phyloP scores from a whole-genome alignment of 2,797 vertebrate genomes.

The Girardinus metallicus region DNA sequence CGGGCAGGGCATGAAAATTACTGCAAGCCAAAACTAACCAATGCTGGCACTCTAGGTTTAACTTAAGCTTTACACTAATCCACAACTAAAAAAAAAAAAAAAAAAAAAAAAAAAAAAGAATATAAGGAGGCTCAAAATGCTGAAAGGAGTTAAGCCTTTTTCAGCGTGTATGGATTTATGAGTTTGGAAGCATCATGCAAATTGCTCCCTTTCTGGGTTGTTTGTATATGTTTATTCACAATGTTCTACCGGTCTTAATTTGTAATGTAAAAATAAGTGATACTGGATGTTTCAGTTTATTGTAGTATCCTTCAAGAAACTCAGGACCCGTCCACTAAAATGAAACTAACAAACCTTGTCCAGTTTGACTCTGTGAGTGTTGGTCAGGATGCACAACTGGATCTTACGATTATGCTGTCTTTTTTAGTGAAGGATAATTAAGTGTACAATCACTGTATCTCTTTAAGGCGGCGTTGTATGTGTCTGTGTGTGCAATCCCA shows the following conservation, averaged over 20 bases:
- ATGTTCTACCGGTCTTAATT: no score
- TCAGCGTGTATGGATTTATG: slow-evolving; percentile 16
- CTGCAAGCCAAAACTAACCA: slow-evolving; percentile 65
- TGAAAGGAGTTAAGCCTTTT: slow-evolving; percentile 38
- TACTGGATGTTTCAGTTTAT: not conserved
- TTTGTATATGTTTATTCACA: not conserved
- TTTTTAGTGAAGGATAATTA: no score
- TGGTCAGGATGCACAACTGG: no score
- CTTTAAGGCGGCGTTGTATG: no score
- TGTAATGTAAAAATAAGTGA: not conserved
- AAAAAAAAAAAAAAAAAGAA: slow-evolving; percentile 18
- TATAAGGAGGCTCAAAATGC: slow-evolving; percentile 23
- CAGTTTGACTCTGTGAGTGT: not conserved
- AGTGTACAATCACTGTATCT: no score
- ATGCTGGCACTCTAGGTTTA: slow-evolving; percentile 51
- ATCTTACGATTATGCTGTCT: no score
- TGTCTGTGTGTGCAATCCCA: no score
- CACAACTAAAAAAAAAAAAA: slow-evolving; percentile 28
- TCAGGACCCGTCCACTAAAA: not conserved
- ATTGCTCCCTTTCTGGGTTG: not conserved
- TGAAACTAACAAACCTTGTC: not conserved
- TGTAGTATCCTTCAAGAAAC: not conserved
- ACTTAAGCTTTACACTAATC: slow-evolving; percentile 54
- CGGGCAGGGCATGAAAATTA: slow-evolving; percentile 73
- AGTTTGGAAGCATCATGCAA: slow-evolving; percentile 26